Evolutionary conservation across 2,797 vertebrate species (phyloP).

Genomic region (Lithobates sylvaticus): DNA sequence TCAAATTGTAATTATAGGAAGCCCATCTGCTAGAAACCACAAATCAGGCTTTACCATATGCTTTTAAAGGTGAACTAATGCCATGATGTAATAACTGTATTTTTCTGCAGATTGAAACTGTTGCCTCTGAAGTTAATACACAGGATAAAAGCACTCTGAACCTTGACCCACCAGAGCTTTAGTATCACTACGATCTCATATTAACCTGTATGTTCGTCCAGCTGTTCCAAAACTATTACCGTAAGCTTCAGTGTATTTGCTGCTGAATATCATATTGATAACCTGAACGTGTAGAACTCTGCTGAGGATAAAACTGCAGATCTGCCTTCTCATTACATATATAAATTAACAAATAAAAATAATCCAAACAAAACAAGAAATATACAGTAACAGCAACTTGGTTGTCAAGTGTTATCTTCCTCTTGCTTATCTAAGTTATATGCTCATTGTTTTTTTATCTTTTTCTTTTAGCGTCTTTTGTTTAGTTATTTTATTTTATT

Average conservation of each 20-base stretch:
- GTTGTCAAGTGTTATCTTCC: no score
- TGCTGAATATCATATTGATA: conserved; percentile 10
- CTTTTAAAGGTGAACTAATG: conserved; percentile 76
- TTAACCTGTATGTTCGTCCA: conserved; percentile 45
- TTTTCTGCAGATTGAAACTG: conserved; percentile 69
- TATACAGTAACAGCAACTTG: no score
- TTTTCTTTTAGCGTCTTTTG: no score
- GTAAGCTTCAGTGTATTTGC: neutral
- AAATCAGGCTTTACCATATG: conserved; percentile 74
- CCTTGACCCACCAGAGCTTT: conserved; percentile 45
- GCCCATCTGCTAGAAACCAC: conserved; percentile 73
- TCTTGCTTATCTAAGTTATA: no score
- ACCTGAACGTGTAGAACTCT: neutral
- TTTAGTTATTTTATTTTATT: no score
- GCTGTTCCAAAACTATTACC: conserved; percentile 39
- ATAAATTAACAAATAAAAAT: neutral
- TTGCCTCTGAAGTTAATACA: conserved; percentile 68
- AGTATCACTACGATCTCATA: conserved; percentile 39
- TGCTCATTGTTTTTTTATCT: no score
- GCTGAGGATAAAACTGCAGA: neutral
- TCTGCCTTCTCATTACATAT: neutral
- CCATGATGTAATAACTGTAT: conserved; percentile 71
- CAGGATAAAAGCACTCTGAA: conserved; percentile 68
- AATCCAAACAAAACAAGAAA: no score
- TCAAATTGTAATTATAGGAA: conserved; percentile 77